Base-by-base conservation (phyloP, 2,888 invertebrate species). In the Nipponacmea schrenckii region DNA sequence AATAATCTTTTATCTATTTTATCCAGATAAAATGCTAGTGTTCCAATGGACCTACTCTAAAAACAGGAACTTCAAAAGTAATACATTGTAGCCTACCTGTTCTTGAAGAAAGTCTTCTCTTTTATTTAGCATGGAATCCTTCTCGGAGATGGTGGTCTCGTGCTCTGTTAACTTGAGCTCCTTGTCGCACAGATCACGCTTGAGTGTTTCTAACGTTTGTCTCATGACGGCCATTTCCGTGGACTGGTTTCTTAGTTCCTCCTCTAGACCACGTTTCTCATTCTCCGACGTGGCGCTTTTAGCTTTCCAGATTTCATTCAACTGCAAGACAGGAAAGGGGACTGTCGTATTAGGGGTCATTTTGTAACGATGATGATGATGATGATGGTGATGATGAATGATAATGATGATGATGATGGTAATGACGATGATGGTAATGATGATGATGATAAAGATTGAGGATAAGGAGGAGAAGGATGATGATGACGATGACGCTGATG, bases 261-360 rank as follows among this genome's bases (percentile, higher is more conserved):
- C 69, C 64, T 84, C 81, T 46, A 83, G 50, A 0, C 68, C 68
- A 15, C 74, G 67, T 64, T 79, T 82, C 66, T 84, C 84, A 64
- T 78, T 77, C 63, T 85, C 84, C 0, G 81, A 78, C n/a, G 82
- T 79, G 1, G 80, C 74, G 67, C 79, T 82, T 69, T 85, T 84
- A 4, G 82, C 81, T 62, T 80, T 78, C 85, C 84, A 85, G 67
- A 82, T 80, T 67, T 83, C 84, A 68, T 83, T 82, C 24, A 83
- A 74, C 83, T 82, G 70, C 15, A 73, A 76, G 24, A 62, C 31
- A 15, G 46, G 48, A 15, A 10, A 31, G 5, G 69, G 20, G 46
- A 48, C 31, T 17, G 4, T 31, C 50, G 56, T 45, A 64, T 24
- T 4, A 26, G 24, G n/a, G 26, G 24, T 20, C 4, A 27, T 5